phyloP scores from a whole-genome alignment of 2,113 vertebrate genomes.

The Rutilus rutilus region DNA sequence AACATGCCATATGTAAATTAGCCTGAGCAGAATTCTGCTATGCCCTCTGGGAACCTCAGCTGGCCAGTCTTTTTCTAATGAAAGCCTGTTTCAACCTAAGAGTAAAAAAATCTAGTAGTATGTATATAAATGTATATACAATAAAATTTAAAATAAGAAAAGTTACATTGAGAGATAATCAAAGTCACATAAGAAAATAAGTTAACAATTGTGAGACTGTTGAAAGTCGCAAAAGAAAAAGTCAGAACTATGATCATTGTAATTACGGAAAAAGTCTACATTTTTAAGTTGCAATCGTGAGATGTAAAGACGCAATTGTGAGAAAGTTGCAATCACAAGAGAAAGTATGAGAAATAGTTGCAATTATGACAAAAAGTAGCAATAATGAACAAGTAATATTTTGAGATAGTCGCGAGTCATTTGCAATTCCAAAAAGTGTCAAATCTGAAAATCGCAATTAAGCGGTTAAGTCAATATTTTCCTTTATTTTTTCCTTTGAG shows the following conservation, averaged over 20 bases:
- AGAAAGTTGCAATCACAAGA: background rate
- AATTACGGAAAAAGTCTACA: background rate
- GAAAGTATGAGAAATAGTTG: too few relatives aligned
- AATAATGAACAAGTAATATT: too few relatives aligned
- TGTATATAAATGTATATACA: background rate
- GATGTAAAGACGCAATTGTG: background rate
- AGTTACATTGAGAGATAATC: background rate
- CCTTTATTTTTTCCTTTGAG: background rate
- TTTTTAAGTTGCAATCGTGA: background rate
- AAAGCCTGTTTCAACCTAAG: background rate
- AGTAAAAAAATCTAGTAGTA: background rate
- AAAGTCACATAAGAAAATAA: background rate
- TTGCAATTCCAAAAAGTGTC: too few relatives aligned
- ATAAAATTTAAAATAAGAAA: background rate
- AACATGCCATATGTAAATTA: slow-evolving; percentile 36
- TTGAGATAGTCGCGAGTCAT: too few relatives aligned
- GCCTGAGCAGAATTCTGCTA: slow-evolving; percentile 3
- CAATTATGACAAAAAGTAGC: too few relatives aligned
- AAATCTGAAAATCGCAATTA: background rate
- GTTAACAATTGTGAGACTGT: too few relatives aligned
- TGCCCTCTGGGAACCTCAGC: slow-evolving; percentile 23
- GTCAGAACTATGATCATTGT: background rate
- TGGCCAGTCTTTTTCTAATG: background rate
- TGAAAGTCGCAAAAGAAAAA: background rate
- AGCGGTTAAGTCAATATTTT: background rate